Percentiles rank a stretch among this genome's conserved stretches.
Conservation (phyloP, 2,888 invertebrate species). For the Synergus itoensis region DNA sequence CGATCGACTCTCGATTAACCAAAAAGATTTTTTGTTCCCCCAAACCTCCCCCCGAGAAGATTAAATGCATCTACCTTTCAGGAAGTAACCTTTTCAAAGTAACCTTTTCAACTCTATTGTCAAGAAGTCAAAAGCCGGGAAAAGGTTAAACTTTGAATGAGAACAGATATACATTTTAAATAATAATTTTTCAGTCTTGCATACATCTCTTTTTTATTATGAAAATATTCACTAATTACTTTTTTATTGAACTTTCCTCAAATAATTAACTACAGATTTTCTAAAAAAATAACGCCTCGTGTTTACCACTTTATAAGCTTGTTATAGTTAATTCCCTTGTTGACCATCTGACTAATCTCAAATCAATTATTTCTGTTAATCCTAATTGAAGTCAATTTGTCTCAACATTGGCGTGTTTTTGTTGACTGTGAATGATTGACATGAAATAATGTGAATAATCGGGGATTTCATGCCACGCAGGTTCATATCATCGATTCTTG, state of each 20-base stretch:
- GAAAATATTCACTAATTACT: no score
- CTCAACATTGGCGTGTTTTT: not conserved
- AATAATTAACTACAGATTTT: no score
- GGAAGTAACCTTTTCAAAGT: constrained; percentile 33
- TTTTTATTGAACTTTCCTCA: no score
- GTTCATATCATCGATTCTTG: not conserved
- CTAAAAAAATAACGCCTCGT: no score
- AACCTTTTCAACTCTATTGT: constrained; percentile 21
- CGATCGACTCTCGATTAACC: constrained; percentile 72
- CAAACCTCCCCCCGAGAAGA: constrained; percentile 24
- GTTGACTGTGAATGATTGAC: not conserved
- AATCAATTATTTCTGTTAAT: not conserved
- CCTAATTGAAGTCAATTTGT: not conserved
- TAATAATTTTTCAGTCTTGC: no score
- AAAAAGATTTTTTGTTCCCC: constrained; percentile 61
- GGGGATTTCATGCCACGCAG: not conserved
- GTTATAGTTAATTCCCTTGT: not conserved
- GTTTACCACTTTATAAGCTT: not conserved
- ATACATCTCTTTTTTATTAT: no score
- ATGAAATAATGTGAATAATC: not conserved
- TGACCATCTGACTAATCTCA: not conserved
- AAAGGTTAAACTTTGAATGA: not conserved
- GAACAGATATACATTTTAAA: no score
- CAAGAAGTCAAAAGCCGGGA: not conserved
- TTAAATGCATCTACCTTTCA: constrained; percentile 50